Conservation (phyloP, 2,797 vertebrate genomes). For the Emys orbicularis region DNA sequence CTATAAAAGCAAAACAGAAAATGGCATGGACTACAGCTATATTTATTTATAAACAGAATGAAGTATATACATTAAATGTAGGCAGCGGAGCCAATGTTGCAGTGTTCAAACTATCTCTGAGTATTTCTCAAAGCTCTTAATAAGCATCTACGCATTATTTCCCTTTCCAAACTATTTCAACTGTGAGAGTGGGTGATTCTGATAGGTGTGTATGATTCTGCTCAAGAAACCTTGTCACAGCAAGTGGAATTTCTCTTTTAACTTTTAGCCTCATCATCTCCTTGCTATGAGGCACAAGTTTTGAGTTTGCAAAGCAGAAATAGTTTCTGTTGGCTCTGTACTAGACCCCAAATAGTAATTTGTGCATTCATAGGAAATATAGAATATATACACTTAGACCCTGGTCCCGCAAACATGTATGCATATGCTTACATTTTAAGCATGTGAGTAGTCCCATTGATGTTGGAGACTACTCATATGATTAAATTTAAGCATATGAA, state of each 20-base stretch:
- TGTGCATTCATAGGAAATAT: neutral
- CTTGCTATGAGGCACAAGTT: neutral
- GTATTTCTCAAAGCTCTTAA: neutral
- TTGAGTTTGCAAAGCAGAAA: neutral
- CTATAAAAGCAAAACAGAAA: neutral
- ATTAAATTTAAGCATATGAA: neutral
- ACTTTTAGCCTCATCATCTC: neutral
- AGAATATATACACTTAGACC: neutral
- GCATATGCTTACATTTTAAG: neutral
- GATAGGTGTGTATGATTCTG: neutral
- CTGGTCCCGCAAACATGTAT: neutral
- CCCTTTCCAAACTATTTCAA: neutral
- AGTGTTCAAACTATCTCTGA: neutral
- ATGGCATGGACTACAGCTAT: neutral
- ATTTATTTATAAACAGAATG: neutral
- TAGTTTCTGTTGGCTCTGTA: neutral
- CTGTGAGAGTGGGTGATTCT: neutral
- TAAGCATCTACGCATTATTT: neutral
- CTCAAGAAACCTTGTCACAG: neutral
- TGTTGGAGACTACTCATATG: neutral
- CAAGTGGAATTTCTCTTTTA: neutral
- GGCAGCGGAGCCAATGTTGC: neutral
- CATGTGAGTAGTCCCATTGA: neutral
- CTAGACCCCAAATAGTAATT: neutral
- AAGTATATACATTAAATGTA: neutral